These are phyloP conservation scores for Danio choprae DNA, from an alignment of 2,797 vertebrate species.

Conservation along the genomic window DNA sequence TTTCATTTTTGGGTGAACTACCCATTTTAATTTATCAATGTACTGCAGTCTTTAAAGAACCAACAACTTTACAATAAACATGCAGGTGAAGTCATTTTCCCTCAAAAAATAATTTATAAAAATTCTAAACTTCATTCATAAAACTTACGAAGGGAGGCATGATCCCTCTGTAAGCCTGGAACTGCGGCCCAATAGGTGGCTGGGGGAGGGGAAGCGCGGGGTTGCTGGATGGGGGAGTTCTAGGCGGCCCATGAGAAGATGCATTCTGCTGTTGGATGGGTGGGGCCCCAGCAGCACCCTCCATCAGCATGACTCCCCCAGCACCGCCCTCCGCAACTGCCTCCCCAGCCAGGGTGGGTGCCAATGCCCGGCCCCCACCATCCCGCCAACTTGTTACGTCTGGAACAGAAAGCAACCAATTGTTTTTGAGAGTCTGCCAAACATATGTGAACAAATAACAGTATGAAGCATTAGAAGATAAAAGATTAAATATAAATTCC, in stretches of 20 bases:
- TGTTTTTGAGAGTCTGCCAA: neutral
- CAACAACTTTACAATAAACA: no score
- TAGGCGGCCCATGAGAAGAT: slow-evolving; percentile 78
- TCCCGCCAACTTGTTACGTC: slow-evolving; percentile 95
- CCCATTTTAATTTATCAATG: neutral
- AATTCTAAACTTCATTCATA: no score
- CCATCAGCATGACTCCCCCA: slow-evolving; percentile 80
- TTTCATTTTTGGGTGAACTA: no score
- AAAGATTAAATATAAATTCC: neutral
- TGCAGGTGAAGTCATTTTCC: no score
- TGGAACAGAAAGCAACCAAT: slow-evolving; percentile 57
- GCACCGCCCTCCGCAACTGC: slow-evolving; percentile 83
- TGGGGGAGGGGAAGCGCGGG: slow-evolving; percentile 82
- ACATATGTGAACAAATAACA: neutral
- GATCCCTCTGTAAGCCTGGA: slow-evolving; percentile 89
- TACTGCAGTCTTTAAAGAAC: neutral
- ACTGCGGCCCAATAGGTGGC: slow-evolving; percentile 85
- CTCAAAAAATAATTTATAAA: no score
- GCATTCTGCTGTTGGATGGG: slow-evolving; percentile 71
- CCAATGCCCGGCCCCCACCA: slow-evolving; percentile 88
- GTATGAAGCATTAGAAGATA: slow-evolving; percentile 1
- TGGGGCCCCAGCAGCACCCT: slow-evolving; percentile 81
- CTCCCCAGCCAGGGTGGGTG: slow-evolving; percentile 81
- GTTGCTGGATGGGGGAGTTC: slow-evolving; percentile 80
- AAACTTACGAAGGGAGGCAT: slow-evolving; percentile 91